Percentiles rank a stretch among this genome's conserved stretches.
Conservation (phyloP, 1,140 invertebrate genomes). For the Schlechtendalia chinensis region DNA sequence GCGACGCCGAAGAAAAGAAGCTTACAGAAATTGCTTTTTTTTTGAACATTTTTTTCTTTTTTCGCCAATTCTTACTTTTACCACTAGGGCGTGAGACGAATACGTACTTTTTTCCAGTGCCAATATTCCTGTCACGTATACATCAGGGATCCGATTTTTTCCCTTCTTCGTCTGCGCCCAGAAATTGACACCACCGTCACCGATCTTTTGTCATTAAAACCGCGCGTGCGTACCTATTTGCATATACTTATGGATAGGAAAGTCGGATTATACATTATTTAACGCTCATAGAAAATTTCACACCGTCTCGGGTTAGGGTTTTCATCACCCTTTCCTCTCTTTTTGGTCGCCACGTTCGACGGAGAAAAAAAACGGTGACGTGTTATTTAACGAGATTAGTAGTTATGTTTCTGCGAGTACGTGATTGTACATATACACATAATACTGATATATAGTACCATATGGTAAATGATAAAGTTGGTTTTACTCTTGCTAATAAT, state of each 20-base stretch:
- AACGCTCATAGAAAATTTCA: background rate
- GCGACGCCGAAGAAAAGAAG: constrained; percentile 13
- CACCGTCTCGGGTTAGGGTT: background rate
- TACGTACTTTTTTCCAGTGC: constrained; percentile 4
- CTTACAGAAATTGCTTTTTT: constrained; percentile 45
- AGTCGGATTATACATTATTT: constrained; percentile 17
- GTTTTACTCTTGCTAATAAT: background rate
- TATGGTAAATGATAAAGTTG: background rate
- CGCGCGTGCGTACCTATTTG: constrained; percentile 9
- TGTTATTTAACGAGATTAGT: background rate
- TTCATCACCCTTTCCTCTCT: background rate
- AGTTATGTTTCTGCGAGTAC: background rate
- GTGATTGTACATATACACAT: too few species aligned
- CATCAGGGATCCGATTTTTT: constrained; percentile 47
- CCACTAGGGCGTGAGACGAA: constrained; percentile 38
- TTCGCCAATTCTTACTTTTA: constrained; percentile 37
- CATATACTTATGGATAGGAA: constrained; percentile 15
- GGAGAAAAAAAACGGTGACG: background rate
- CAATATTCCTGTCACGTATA: constrained; percentile 42
- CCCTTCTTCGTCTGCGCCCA: background rate
- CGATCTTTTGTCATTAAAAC: constrained; percentile 43
- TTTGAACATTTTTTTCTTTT: constrained; percentile 25
- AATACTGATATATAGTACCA: background rate
- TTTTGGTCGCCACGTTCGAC: background rate
- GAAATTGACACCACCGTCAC: constrained; percentile 16